These are phyloP conservation scores for Siniperca undulata DNA, from an alignment of 2,797 vertebrate species.

Conservation along the genomic window DNA sequence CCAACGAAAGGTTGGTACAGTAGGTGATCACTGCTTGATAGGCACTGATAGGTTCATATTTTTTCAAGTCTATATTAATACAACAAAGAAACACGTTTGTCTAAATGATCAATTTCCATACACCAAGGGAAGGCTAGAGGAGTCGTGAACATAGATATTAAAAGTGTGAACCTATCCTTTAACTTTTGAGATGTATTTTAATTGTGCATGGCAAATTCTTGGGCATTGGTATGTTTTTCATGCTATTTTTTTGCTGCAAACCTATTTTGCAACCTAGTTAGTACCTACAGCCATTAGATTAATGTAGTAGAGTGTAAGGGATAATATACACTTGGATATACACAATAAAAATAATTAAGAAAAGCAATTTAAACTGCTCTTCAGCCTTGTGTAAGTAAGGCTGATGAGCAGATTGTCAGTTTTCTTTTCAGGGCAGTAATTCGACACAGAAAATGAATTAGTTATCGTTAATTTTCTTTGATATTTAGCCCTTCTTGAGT, in stretches of 20 bases:
- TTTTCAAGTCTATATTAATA: background rate
- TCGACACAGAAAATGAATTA: conserved; percentile 54
- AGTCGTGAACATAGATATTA: background rate
- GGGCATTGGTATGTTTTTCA: background rate
- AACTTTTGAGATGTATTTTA: background rate
- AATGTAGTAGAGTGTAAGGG: background rate
- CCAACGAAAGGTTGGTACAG: no score
- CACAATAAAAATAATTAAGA: background rate
- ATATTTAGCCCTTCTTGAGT: conserved; percentile 56
- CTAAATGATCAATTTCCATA: background rate
- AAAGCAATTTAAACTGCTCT: background rate
- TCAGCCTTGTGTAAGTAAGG: background rate
- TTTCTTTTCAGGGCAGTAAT: conserved; percentile 38
- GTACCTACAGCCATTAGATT: background rate
- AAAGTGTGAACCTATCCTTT: background rate
- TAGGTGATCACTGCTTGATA: background rate
- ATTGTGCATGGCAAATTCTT: background rate
- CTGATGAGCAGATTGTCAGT: conserved; percentile 11
- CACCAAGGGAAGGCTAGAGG: background rate
- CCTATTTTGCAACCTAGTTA: background rate
- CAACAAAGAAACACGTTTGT: background rate
- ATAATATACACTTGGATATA: no score
- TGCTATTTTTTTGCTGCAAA: background rate
- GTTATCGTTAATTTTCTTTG: conserved; percentile 60
- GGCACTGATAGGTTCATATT: background rate